Percentiles rank a stretch among this genome's conserved stretches.
Evolutionary conservation across 2,797 vertebrate species (phyloP).

Genomic region (Poeciliopsis infans): DNA sequence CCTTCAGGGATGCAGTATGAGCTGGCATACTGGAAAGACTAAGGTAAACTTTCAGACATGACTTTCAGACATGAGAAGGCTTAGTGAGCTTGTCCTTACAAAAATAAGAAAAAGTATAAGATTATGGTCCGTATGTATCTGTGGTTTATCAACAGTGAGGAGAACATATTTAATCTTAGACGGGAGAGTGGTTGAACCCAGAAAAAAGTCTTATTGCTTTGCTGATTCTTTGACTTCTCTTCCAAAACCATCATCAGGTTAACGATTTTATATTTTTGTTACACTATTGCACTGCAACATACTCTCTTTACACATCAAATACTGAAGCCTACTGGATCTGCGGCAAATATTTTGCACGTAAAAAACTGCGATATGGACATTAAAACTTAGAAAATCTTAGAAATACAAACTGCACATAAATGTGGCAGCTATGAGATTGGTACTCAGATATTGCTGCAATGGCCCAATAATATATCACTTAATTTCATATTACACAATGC

Average conservation of each 20-base stretch:
- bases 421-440: neutral
- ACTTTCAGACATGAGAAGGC: constrained; percentile 28
- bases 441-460: neutral
- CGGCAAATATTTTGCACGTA: neutral
- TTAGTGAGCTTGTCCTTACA: constrained; percentile 15
- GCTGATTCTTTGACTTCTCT: neutral
- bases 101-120: neutral
- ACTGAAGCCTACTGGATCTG: neutral
- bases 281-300: neutral
- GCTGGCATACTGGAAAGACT: constrained; percentile 37
- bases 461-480: neutral
- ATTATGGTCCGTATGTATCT: neutral
- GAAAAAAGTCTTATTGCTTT: neutral
- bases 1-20: constrained; percentile 49
- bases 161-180: neutral
- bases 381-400: neutral
- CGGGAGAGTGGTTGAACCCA: neutral
- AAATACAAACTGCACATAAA: neutral
- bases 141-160: no score
- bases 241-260: neutral
- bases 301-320: neutral
- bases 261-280: neutral
- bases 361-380: neutral
- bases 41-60: constrained; percentile 40
- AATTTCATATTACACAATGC: neutral